Evolutionary conservation across 2,797 vertebrate genomes (phyloP).

Genomic region (Syndactyla subalaris): DNA sequence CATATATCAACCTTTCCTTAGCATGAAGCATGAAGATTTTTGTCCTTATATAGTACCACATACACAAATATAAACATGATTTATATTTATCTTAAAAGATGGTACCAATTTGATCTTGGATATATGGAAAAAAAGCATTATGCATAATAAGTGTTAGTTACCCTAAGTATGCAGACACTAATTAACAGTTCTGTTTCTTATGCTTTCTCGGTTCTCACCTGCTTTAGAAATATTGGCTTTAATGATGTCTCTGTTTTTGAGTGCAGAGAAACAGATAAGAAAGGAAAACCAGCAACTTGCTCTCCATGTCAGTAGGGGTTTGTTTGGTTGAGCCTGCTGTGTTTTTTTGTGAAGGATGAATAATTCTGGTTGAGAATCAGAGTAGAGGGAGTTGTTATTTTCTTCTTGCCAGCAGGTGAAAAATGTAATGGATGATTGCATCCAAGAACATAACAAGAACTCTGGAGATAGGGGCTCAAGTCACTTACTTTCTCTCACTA

Average conservation of each 20-base stretch:
- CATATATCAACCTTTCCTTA: slow-evolving; percentile 11
- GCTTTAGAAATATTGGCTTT: not conserved
- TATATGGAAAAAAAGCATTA: not conserved
- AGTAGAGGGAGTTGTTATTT: slow-evolving; percentile 29
- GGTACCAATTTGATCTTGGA: not conserved
- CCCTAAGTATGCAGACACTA: not conserved
- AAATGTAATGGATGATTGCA: slow-evolving; percentile 4
- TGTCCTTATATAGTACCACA: not conserved
- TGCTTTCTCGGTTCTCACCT: not conserved
- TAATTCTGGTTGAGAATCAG: slow-evolving; percentile 24
- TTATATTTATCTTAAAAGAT: not conserved
- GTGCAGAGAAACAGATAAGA: not conserved
- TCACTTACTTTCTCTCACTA: not conserved
- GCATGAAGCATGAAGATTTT: not conserved
- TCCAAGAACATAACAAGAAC: slow-evolving; percentile 30
- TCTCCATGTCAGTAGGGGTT: not conserved
- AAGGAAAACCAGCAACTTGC: not conserved
- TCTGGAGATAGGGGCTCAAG: slow-evolving; percentile 20
- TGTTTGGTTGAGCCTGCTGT: not conserved
- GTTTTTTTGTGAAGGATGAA: not conserved
- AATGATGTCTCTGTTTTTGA: not conserved
- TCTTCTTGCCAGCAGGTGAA: slow-evolving; percentile 3
- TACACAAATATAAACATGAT: not conserved
- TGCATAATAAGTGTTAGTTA: not conserved
- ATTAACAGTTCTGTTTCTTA: not conserved